Evolutionary conservation across 2,113 vertebrate genomes (phyloP).

Genomic region (Chascanopsetta lugubris): DNA sequence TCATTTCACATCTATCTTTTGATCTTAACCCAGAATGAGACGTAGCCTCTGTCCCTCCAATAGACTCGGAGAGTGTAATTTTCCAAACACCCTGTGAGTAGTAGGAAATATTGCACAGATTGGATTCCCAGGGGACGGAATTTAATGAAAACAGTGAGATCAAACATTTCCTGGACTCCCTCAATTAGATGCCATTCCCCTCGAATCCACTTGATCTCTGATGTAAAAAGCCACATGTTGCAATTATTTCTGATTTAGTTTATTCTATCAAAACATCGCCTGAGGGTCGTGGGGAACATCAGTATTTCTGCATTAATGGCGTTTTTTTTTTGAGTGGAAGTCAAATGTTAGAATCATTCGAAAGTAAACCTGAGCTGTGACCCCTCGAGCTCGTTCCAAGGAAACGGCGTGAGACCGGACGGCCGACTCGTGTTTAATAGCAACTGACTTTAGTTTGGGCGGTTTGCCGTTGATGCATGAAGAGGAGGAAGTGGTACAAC

Average conservation of each 20-base stretch:
- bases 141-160: conserved; percentile 57
- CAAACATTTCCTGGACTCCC: conserved; percentile 54
- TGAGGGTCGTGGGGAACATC: conserved; percentile 35
- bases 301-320: conserved; percentile 20
- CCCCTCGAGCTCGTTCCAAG: neutral
- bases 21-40: neutral
- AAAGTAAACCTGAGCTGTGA: conserved; percentile 15
- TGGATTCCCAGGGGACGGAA: conserved; percentile 24
- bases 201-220: conserved; percentile 59
- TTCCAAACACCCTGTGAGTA: conserved; percentile 33
- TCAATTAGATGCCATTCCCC: conserved; percentile 55
- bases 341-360: conserved; percentile 47
- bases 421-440: neutral
- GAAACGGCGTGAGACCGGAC: neutral
- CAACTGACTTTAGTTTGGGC: neutral
- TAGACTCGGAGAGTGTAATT: conserved; percentile 7
- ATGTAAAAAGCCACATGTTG: conserved; percentile 48
- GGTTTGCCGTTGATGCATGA: conserved; percentile 4
- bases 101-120: conserved; percentile 14
- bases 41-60: too few relatives aligned
- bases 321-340: conserved; percentile 19
- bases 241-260: conserved; percentile 60
- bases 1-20: neutral
- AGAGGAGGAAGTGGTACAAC: neutral
- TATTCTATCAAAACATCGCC: conserved; percentile 62